phyloP scores from a whole-genome alignment of 2,888 invertebrate species.

The Anticlea derivata region DNA sequence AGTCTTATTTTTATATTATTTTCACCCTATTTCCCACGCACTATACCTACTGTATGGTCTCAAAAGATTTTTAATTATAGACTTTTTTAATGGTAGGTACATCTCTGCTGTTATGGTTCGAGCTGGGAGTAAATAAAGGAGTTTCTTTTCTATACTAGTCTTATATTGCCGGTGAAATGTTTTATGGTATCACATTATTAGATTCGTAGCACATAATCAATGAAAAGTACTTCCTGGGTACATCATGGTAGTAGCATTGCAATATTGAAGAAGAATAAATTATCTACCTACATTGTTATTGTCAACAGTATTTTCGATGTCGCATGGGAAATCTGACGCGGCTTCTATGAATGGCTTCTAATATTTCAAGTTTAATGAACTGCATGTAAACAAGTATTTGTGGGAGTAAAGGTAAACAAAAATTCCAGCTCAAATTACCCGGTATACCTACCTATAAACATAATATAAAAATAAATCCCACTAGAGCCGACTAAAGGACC shows the following conservation, averaged over 20 bases:
- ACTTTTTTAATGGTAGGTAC: too few species aligned
- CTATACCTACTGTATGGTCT: background rate
- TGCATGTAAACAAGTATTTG: slow-evolving; percentile 15
- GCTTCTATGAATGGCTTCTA: slow-evolving; percentile 9
- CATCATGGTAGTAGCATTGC: background rate
- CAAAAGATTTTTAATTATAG: too few species aligned
- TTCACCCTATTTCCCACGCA: too few species aligned
- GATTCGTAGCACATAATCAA: slow-evolving; percentile 14
- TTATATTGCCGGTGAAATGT: background rate
- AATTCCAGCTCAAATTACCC: too few species aligned
- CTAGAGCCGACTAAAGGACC: too few species aligned
- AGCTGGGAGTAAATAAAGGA: too few species aligned
- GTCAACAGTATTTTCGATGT: slow-evolving; percentile 17
- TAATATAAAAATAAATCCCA: too few species aligned
- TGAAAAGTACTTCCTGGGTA: slow-evolving; percentile 11
- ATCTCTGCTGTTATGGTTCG: too few species aligned
- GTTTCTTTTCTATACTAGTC: slow-evolving; percentile 1
- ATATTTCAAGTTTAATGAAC: slow-evolving; percentile 22
- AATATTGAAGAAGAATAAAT: background rate
- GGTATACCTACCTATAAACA: too few species aligned
- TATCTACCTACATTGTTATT: slow-evolving; percentile 5
- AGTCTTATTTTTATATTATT: too few species aligned
- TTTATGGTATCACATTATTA: background rate
- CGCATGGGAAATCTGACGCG: slow-evolving; percentile 19
- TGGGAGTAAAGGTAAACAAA: background rate